Evolutionary conservation across 1,140 invertebrate species (phyloP).

Genomic region (Drusus annulatus): DNA sequence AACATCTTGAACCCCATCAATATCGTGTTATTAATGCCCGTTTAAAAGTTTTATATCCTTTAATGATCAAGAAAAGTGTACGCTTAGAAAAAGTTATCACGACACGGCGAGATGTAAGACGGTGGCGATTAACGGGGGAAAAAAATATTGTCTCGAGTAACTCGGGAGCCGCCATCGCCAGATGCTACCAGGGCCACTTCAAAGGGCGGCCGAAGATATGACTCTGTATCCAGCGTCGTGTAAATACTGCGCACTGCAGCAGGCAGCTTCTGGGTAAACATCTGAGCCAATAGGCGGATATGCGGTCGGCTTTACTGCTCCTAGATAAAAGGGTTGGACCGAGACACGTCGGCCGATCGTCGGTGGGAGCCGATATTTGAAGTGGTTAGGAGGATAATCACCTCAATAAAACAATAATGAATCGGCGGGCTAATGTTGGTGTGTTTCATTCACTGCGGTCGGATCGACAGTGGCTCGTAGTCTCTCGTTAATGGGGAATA

Average conservation of each 20-base stretch:
- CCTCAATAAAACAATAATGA: constrained; percentile 25
- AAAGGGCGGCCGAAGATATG: constrained; percentile 47
- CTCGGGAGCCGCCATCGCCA: constrained; percentile 52
- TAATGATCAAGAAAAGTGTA: constrained; percentile 48
- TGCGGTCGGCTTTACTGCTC: constrained; percentile 10
- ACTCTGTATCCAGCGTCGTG: not conserved
- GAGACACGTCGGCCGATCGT: constrained; percentile 20
- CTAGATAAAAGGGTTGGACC: not conserved
- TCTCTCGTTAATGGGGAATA: not conserved
- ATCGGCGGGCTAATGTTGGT: not conserved
- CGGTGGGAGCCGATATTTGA: constrained; percentile 26
- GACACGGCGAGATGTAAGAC: constrained; percentile 42
- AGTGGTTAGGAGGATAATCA: constrained; percentile 23
- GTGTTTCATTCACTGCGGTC: not conserved
- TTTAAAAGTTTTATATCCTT: constrained; percentile 53
- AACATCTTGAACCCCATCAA: constrained; percentile 44
- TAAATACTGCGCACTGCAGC: not conserved
- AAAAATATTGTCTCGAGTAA: constrained; percentile 32
- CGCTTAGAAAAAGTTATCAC: constrained; percentile 43
- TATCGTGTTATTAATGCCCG: constrained; percentile 45
- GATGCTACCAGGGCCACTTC: constrained; percentile 56
- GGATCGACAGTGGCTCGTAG: not conserved
- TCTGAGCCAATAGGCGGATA: constrained; percentile 27
- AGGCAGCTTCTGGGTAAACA: constrained; percentile 31
- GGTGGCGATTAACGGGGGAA: constrained; percentile 47